These are phyloP conservation scores for Sitodiplosis mosellana DNA, from an alignment of 1,140 invertebrate genomes.

Conservation along the genomic window DNA sequence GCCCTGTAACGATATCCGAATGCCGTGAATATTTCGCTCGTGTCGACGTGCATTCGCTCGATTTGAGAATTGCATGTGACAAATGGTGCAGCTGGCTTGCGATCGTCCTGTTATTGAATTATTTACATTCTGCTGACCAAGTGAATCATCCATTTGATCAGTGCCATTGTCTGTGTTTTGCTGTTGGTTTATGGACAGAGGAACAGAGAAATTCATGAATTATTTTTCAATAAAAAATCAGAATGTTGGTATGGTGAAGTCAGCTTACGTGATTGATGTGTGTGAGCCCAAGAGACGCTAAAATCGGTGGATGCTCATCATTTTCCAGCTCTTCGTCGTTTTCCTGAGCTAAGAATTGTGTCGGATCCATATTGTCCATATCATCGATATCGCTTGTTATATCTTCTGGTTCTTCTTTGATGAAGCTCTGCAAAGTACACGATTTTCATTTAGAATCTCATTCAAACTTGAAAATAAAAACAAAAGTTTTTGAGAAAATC, in stretches of 20 bases:
- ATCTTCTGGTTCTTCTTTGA: constrained; percentile 20
- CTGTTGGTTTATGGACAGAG: neutral
- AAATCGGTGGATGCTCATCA: constrained; percentile 2
- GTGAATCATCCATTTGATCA: neutral
- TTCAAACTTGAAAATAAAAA: neutral
- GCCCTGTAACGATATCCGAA: constrained; percentile 5
- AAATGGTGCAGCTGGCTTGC: constrained; percentile 11
- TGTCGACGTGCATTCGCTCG: constrained; percentile 24
- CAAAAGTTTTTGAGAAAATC: neutral
- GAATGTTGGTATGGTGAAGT: too few relatives aligned
- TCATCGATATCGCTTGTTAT: constrained; percentile 10
- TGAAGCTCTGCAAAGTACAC: constrained; percentile 1
- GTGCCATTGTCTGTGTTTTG: neutral
- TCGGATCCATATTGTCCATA: constrained; percentile 18
- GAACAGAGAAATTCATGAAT: too few relatives aligned
- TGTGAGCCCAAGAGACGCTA: constrained; percentile 4
- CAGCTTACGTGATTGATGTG: constrained; percentile 5
- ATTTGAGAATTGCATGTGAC: constrained; percentile 23
- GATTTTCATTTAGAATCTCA: too few relatives aligned
- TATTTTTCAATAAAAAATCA: too few relatives aligned
- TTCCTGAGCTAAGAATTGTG: constrained; percentile 15
- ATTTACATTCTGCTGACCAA: neutral
- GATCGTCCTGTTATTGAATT: neutral
- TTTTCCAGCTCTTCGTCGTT: constrained; percentile 1
- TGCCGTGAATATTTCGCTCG: constrained; percentile 21